These are phyloP conservation scores for Varecia variegata DNA, from an alignment of 2,797 vertebrate genomes.

Conservation along the genomic window DNA sequence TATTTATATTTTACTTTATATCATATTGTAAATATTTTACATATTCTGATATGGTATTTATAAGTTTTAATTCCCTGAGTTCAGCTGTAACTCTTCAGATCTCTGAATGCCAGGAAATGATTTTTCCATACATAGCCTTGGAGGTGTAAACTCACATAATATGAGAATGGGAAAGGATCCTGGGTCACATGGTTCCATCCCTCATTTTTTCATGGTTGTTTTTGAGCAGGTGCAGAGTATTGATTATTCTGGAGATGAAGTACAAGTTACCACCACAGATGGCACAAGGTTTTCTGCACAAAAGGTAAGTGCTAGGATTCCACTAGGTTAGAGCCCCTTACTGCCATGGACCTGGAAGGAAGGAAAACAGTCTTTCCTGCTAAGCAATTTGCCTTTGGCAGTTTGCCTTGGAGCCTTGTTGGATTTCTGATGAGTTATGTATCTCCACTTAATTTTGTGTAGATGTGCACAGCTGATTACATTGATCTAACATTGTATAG, in stretches of 20 bases:
- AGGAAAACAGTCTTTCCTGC: neutral
- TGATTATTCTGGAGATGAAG: conserved; percentile 92
- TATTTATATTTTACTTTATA: neutral
- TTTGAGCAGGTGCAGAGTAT: conserved; percentile 89
- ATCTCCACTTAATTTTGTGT: neutral
- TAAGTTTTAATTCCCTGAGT: neutral
- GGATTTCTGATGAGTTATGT: neutral
- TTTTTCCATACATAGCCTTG: neutral
- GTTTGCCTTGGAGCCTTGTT: neutral
- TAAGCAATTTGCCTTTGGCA: neutral
- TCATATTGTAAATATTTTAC: neutral
- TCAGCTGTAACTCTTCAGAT: neutral
- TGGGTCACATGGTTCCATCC: neutral
- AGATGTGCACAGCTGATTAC: neutral
- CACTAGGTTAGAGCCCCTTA: too few relatives aligned
- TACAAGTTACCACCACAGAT: conserved; percentile 89
- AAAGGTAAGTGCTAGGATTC: conserved; percentile 86
- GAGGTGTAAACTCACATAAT: neutral
- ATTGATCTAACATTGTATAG: neutral
- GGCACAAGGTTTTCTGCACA: conserved; percentile 91
- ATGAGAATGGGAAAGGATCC: neutral
- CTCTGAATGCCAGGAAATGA: neutral
- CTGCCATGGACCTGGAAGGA: neutral
- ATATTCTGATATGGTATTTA: neutral
- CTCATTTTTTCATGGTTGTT: neutral